Base-by-base conservation (phyloP, 23 tunicate species). In the Diplosoma virens region DNA sequence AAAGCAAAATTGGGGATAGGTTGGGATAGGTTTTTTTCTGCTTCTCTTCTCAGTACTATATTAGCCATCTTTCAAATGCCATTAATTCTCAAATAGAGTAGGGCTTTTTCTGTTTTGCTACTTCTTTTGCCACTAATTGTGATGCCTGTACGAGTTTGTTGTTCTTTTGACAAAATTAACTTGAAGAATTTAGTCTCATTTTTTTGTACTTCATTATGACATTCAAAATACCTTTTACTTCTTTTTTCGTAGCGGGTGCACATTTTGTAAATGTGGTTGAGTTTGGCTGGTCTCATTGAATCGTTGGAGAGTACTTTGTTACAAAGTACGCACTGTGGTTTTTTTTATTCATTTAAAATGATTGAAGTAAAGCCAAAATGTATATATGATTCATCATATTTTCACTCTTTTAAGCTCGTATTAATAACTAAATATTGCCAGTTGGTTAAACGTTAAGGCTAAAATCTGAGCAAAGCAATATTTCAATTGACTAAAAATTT, bases 1-100 rank as follows among this genome's bases (percentile, higher is more conserved):
- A 83, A 0, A 83, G 75, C 30, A 82, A 70, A 64, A 83, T 54
- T 83, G 80, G 23, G 4, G 63, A 37, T 46, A 83, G 32, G 64
- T 56, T 56, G 16, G n/a, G n/a, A n/a, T n/a, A n/a, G n/a, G n/a
- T n/a, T n/a, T n/a, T n/a, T n/a, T n/a, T n/a, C n/a, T n/a, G n/a
- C n/a, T n/a, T n/a, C n/a, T n/a, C n/a, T n/a, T n/a, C n/a, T n/a
- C n/a, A n/a, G n/a, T n/a, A n/a, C n/a, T n/a, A n/a, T n/a, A n/a
- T n/a, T n/a, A n/a, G n/a, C n/a, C n/a, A n/a, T n/a, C n/a, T n/a
- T n/a, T n/a, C n/a, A n/a, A n/a, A n/a, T n/a, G n/a, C n/a, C n/a
- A n/a, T n/a, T n/a, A n/a, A n/a, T n/a, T n/a, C n/a, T 9, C 50
- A 7, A 14, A 41, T 41, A 41, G 50, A 7, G 14, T 41, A 14